Base-by-base conservation (phyloP, 2,888 invertebrate genomes). In the Chrysolina americana region DNA sequence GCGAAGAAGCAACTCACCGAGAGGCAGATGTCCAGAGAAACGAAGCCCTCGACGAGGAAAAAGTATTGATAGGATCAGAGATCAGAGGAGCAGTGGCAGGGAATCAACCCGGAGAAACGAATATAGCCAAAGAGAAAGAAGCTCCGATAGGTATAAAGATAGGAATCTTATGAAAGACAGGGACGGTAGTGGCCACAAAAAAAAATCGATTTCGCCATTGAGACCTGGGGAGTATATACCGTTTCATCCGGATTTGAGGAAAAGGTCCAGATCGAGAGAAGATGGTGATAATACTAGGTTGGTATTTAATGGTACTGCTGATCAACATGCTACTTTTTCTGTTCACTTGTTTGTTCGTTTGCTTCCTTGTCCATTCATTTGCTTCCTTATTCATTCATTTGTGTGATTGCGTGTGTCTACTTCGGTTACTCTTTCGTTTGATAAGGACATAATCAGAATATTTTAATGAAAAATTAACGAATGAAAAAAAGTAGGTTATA, bases 211-310 rank as follows among this genome's bases (percentile, higher is more conserved):
- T 17, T 75, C 77, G 2, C 80, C 80, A 8, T 62, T 80, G 50
- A 75, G 70, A 68, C 80, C 80, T 17, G 80, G 80, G 17, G 80
- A 80, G 69, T 80, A 78, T 69, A 68, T 77, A 21, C 78, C 76
- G 15, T 73, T 71, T 0, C 80, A 80, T 80, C 80, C 80, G 0
- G 78, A 78, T 74, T 71, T 78, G 41, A 75, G 71, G 44, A 64
- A 23, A 15, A 63, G 41, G 19, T 64, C 70, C 4, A 47, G 47
- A 47, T 5, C 6, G 15, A 50, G 50, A 50, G 50, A 50, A 10
- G 19, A 19, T 50, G 8, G 8, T 50, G 19, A 50, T n/a, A 50
- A 50, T 19, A 50, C 9, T 17, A 50, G 50, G 50, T 50, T 3
- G 19, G 50, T 50, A 15, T 15, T 15, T 15, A 44, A 13, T 15